phyloP scores from a whole-genome alignment of 2,888 invertebrate species.

The Therioaphis trifolii region DNA sequence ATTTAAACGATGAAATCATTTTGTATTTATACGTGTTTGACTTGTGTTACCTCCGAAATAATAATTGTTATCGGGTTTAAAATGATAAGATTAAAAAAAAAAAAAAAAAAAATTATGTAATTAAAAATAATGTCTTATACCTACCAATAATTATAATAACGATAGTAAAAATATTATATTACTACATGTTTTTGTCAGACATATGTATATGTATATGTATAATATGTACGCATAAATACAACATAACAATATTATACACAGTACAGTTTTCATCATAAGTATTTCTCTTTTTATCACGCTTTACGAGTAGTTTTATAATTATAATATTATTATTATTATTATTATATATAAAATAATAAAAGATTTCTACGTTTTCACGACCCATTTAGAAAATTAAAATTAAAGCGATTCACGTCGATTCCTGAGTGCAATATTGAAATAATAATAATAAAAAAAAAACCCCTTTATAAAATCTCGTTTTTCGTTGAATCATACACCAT shows the following conservation, averaged over 20 bases:
- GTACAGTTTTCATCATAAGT: background rate
- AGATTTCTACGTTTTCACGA: background rate
- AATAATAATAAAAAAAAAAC: too few species aligned
- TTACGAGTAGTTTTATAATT: background rate
- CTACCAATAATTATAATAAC: background rate
- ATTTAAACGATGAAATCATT: background rate
- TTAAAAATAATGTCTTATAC: too few species aligned
- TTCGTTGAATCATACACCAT: too few species aligned
- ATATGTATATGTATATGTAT: background rate
- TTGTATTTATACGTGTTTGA: constrained; percentile 17
- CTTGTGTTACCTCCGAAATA: constrained; percentile 24
- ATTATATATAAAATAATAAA: background rate
- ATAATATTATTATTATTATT: background rate
- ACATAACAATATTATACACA: too few species aligned
- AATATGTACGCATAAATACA: background rate
- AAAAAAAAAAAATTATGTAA: too few species aligned
- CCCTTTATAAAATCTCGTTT: too few species aligned
- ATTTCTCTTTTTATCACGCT: background rate
- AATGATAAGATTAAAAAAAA: constrained; percentile 11
- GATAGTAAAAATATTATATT: background rate
- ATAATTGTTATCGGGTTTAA: too few species aligned
- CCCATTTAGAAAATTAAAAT: too few species aligned
- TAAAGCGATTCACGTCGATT: background rate
- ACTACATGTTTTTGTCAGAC: background rate
- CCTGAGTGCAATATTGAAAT: too few species aligned